Conservation (phyloP, 2,888 invertebrate species). For the Beris morrisii region DNA sequence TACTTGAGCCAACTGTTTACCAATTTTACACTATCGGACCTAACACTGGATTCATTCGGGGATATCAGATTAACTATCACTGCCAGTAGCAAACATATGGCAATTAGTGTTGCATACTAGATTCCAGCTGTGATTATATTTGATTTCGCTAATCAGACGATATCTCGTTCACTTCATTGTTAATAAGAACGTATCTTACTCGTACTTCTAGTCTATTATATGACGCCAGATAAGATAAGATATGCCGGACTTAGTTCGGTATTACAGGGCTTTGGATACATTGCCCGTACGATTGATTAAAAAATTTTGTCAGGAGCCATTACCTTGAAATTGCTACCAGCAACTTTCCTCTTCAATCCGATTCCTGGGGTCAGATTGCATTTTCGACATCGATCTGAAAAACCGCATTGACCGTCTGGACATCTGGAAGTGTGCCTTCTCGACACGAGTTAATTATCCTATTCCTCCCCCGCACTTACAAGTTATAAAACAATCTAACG, state of each 20-base stretch:
- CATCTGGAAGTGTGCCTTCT: slow-evolving; percentile 17
- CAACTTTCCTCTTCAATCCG: neutral
- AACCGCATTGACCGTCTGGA: neutral
- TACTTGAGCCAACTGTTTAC: slow-evolving; percentile 21
- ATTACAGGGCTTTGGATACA: neutral
- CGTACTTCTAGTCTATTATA: too few relatives aligned
- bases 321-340: too few relatives aligned
- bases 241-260: too few relatives aligned
- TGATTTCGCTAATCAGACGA: slow-evolving; percentile 25
- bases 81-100: slow-evolving; percentile 29
- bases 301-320: neutral
- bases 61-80: slow-evolving; percentile 29
- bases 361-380: slow-evolving; percentile 1
- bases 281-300: neutral
- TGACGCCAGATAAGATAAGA: too few relatives aligned
- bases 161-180: slow-evolving; percentile 8
- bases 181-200: too few relatives aligned
- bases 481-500: slow-evolving; percentile 30
- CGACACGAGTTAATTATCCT: slow-evolving; percentile 17
- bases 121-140: slow-evolving; percentile 25
- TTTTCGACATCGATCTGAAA: slow-evolving; percentile 18
- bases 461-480: slow-evolving; percentile 27
- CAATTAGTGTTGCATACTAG: slow-evolving; percentile 27
- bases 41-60: slow-evolving; percentile 14
- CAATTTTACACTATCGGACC: neutral